phyloP scores from a whole-genome alignment of 1,140 invertebrate species.

The Trichomalopsis sarcophagae region DNA sequence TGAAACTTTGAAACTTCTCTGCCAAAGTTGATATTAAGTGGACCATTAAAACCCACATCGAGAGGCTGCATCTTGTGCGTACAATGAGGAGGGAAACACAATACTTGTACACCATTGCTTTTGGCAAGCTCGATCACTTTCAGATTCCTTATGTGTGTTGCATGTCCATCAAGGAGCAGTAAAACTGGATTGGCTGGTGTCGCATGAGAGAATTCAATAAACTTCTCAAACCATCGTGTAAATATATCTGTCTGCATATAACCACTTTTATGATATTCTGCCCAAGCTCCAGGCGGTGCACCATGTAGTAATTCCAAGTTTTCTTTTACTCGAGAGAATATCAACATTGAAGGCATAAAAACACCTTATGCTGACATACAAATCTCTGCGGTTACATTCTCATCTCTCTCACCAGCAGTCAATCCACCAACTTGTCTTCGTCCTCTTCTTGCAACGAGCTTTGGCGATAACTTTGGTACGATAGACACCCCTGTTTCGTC shows the following conservation, averaged over 20 bases:
- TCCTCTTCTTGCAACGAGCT: not conserved
- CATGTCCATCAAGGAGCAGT: conserved; percentile 61
- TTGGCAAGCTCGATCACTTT: conserved; percentile 56
- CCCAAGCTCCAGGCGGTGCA: not conserved
- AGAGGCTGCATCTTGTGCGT: conserved; percentile 67
- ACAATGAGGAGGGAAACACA: conserved; percentile 56
- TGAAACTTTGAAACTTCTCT: not conserved
- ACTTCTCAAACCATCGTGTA: not conserved
- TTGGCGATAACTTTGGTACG: not conserved
- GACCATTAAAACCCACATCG: conserved; percentile 47
- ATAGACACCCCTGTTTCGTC: not conserved
- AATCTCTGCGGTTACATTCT: not conserved
- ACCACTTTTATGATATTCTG: conserved; percentile 5
- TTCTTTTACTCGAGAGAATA: not conserved
- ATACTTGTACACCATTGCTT: conserved; percentile 53
- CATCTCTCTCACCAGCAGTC: not conserved
- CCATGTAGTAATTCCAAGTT: not conserved
- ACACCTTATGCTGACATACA: too few relatives aligned
- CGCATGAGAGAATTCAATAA: conserved; percentile 46
- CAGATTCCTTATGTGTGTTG: conserved; percentile 59
- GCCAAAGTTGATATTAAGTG: not conserved
- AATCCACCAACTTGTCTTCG: not conserved
- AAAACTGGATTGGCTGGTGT: conserved; percentile 56
- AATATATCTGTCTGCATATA: conserved; percentile 1
- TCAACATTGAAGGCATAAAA: too few relatives aligned